phyloP scores from a whole-genome alignment of 2,797 vertebrate species.

The Cirrhinus molitorella region DNA sequence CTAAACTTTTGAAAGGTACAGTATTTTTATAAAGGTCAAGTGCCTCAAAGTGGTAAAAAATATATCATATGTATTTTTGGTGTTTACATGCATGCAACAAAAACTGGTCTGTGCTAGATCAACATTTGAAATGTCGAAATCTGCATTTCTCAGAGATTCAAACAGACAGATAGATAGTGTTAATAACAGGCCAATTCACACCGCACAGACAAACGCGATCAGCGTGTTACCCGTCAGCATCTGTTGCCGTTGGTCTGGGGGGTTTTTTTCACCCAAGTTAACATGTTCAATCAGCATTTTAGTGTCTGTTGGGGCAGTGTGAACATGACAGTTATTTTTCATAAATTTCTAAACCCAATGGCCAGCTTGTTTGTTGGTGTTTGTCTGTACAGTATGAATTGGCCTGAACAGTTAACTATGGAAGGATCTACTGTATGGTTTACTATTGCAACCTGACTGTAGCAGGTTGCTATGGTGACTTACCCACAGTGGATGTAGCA shows the following conservation, averaged over 20 bases:
- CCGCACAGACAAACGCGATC: too few species aligned
- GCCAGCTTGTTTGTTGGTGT: too few species aligned
- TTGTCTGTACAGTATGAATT: too few species aligned
- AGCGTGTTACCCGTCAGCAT: too few species aligned
- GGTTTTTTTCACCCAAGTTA: too few species aligned
- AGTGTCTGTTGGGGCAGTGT: too few species aligned
- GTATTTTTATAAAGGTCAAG: neutral
- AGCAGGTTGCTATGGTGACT: conserved; percentile 60
- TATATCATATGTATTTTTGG: neutral
- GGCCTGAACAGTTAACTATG: neutral
- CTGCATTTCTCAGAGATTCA: neutral
- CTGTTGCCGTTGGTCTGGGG: too few species aligned
- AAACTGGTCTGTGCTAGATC: neutral
- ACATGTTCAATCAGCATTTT: too few species aligned
- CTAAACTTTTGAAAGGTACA: neutral
- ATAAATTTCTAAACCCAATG: too few species aligned
- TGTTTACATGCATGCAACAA: neutral
- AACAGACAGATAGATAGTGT: neutral
- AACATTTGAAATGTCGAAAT: neutral
- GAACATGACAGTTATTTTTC: too few species aligned
- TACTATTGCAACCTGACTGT: conserved; percentile 6
- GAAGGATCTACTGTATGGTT: neutral
- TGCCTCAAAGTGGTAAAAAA: neutral
- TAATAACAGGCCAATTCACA: too few species aligned
- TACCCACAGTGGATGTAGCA: conserved; percentile 92